phyloP scores from a whole-genome alignment of 2,113 vertebrate genomes.

The Solea solea region DNA sequence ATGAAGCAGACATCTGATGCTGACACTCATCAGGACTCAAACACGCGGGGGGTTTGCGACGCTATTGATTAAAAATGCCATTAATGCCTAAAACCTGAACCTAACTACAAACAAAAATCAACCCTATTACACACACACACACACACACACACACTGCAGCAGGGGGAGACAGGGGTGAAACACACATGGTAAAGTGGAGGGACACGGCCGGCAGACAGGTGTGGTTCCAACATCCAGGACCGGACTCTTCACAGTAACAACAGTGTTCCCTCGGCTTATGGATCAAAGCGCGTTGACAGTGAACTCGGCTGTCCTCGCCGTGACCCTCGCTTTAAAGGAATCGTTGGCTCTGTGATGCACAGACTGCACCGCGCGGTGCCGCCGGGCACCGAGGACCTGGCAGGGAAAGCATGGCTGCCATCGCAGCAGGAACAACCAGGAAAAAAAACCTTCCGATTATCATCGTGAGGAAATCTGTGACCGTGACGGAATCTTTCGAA shows the following conservation, averaged over 20 bases:
- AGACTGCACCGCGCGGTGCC: too few species aligned
- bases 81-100: too few species aligned
- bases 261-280: not conserved
- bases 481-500: too few species aligned
- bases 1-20: conserved; percentile 49
- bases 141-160: not conserved
- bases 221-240: conserved; percentile 15
- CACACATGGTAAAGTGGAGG: conserved; percentile 1
- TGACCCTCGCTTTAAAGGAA: conserved; percentile 47
- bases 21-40: conserved; percentile 26
- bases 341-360: too few species aligned
- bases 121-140: conserved; percentile 1
- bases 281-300: not conserved
- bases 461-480: too few species aligned
- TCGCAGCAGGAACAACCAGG: too few species aligned
- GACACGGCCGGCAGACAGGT: conserved; percentile 25
- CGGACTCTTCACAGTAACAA: not conserved
- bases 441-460: too few species aligned
- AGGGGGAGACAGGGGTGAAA: conserved; percentile 10
- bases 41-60: too few species aligned
- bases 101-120: too few species aligned
- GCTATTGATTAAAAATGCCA: too few species aligned
- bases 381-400: too few species aligned
- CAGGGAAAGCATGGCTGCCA: too few species aligned
- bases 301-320: not conserved